Evolutionary conservation across 2,888 invertebrate genomes (phyloP), one percentile per base, ranked within the genome.

Genomic region (Sphaerophoria taeniata): DNA sequence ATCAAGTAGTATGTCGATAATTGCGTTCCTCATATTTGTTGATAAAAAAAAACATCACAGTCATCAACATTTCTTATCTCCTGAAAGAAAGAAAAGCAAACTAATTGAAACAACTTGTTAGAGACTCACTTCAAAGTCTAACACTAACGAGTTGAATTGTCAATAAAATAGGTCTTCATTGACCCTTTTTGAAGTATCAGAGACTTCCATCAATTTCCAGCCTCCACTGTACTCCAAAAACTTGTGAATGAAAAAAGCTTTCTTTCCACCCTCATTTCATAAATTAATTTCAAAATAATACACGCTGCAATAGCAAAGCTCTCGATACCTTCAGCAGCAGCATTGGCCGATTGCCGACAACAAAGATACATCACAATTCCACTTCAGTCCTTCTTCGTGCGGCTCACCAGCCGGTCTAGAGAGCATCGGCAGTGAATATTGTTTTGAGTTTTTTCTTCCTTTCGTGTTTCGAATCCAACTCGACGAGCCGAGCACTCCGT

Each of bases 371-470:
- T 43, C 12, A 72, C 67, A 70, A 47, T 85, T 81, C 76, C 67
- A 71, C 73, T 85, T 85, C 85, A 85, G 85, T 85, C 85, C 85
- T 85, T 85, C 81, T 70, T 73, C 70, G 85, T 85, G 81, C 81
- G 85, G 85, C 85, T 77, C 85, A 81, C 65, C 73, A 81, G 81
- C 70, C 81, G 73, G 85, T 81, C 71, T 77, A 73, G 75, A 74
- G 61, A 71, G 43, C 43, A 67, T 24, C 39, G 43, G 43, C 12
- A 60, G 51, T 55, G 60, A 43, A 11, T 60, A 24, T 39, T 11
- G 43, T 43, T 7, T 43, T 34, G 6, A 60, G 6, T 53, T 2
- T 51, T 49, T 16, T 49, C 49, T 65, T 24, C 16, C 33, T 45
- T 72, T 63, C 36, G 53, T 31, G n/a, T 55, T 24, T 39, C 45